Evolutionary conservation across 2,888 invertebrate species (phyloP), one percentile per base, ranked within the genome.

Genomic region (Eupithecia dodoneata): DNA sequence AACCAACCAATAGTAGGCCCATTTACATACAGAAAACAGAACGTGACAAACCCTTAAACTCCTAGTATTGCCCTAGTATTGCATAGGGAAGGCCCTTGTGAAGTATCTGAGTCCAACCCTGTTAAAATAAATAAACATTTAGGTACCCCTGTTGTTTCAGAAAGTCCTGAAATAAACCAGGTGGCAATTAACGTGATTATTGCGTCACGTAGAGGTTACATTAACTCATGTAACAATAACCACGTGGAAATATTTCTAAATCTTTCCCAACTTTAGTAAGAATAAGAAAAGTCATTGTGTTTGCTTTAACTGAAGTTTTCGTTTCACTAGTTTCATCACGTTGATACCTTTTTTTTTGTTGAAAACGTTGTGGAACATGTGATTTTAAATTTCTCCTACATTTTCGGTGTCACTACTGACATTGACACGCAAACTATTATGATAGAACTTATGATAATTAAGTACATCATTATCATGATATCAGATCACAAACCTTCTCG

Each of bases 181-280:
- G 6, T 69, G 42, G 10, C n/a, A 69, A 69, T 66, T 66, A 65
- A 65, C 42, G 13, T 15, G 41, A 66, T n/a, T 67, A n/a, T 67
- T 67, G 30, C 44, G 42, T 67, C 67, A 67, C 55, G 55, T 67
- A n/a, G 3, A 66, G 0, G 45, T 69, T 69, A 69, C 45, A n/a
- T 69, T 45, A 18, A 9, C 63, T 63, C 18, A 30, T 3, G 30
- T 69, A n/a, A 69, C n/a, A 69, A 44, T 2, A 66, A 66, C 65
- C 10, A 65, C 41, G 66, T 13, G 59, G 18, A 63, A 63, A 63
- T 63, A 63, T 63, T 63, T 63, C 63, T 30, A 10, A 63, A 63
- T 30, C 10, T 63, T 63, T 30, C 10, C 30, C 30, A 30, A 63
- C 63, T 63, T 63, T 2, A 12, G 59, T n/a, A 52, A 52, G n/a